Conservation (phyloP, 2,797 vertebrate genomes). For the Enteromius anoplus region DNA sequence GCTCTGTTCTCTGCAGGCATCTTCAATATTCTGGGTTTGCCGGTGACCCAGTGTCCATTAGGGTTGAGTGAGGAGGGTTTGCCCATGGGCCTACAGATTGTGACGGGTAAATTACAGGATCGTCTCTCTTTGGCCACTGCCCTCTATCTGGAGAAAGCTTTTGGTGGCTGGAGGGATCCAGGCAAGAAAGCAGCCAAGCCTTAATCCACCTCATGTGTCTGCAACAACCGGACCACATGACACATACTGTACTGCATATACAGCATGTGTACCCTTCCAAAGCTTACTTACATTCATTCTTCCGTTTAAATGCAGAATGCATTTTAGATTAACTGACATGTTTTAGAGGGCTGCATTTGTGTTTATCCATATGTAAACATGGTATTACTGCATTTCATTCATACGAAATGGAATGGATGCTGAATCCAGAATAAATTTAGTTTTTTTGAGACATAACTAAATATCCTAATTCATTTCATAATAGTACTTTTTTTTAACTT, state of each 20-base stretch:
- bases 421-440: not conserved
- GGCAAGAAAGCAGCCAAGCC: constrained; percentile 56
- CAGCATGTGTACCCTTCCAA: constrained; percentile 31
- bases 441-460: not conserved
- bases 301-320: not conserved
- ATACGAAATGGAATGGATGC: not conserved
- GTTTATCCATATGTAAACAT: not conserved
- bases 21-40: constrained; percentile 87
- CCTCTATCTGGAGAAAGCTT: constrained; percentile 83
- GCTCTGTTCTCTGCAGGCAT: constrained; percentile 72
- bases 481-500: not conserved
- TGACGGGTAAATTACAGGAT: constrained; percentile 85
- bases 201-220: constrained; percentile 1
- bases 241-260: constrained; percentile 1
- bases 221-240: constrained; percentile 36
- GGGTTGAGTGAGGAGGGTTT: constrained; percentile 85
- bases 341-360: constrained; percentile 21
- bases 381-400: constrained; percentile 4
- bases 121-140: constrained; percentile 83
- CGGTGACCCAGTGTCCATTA: constrained; percentile 89
- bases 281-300: constrained; percentile 19
- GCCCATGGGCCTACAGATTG: constrained; percentile 87
- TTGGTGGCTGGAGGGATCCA: constrained; percentile 88
- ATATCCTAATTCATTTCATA: not conserved
- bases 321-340: not conserved